These are phyloP conservation scores for Egretta garzetta DNA, from an alignment of 2,113 vertebrate genomes.

Conservation along the genomic window DNA sequence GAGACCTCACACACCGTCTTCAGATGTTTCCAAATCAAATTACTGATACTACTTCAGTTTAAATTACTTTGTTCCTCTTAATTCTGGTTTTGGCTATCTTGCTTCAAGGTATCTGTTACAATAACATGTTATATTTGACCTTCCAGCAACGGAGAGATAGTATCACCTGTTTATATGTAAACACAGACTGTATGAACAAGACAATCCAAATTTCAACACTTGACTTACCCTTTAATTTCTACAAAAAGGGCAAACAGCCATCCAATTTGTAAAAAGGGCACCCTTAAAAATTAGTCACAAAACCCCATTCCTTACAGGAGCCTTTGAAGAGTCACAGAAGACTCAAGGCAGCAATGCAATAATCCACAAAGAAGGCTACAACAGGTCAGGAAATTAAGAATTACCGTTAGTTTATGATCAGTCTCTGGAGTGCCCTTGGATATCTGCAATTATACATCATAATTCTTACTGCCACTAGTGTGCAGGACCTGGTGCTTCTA, in stretches of 20 bases:
- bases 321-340: background rate
- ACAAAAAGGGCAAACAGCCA: background rate
- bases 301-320: background rate
- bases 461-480: background rate
- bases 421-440: background rate
- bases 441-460: background rate
- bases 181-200: background rate
- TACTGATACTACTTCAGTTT: background rate
- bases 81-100: background rate
- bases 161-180: background rate
- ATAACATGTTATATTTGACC: background rate
- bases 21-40: background rate
- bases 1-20: background rate
- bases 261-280: background rate
- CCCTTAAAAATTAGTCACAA: background rate
- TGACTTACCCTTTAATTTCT: background rate
- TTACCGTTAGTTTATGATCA: background rate
- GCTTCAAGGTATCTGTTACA: background rate
- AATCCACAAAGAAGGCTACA: background rate
- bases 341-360: background rate
- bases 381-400: conserved; percentile 19
- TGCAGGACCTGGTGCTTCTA: background rate
- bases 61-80: background rate
- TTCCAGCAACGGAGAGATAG: background rate
- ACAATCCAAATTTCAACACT: background rate